Evolutionary conservation across 2,113 vertebrate genomes (phyloP).

Genomic region (Hemiscyllium ocellatum): DNA sequence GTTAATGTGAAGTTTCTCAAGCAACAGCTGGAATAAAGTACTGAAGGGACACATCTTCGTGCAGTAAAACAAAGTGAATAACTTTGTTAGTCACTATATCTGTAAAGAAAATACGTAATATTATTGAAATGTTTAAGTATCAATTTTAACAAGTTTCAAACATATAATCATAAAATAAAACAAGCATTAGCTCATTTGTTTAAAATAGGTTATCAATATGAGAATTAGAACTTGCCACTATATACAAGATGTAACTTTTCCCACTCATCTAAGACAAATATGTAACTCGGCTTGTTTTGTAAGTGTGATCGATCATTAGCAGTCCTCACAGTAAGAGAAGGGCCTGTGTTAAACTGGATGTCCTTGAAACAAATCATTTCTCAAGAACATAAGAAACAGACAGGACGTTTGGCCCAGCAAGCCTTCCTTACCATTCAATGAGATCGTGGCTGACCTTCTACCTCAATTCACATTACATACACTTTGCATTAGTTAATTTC

Average conservation of each 20-base stretch:
- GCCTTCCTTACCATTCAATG: no score
- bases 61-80: conserved; percentile 62
- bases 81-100: conserved; percentile 57
- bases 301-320: not conserved
- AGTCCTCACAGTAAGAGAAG: not conserved
- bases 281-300: not conserved
- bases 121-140: not conserved
- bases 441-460: no score
- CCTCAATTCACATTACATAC: no score
- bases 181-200: not conserved
- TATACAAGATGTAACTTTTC: not conserved
- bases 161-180: not conserved
- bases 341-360: not conserved
- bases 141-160: not conserved
- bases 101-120: conserved; percentile 43
- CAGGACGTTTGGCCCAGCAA: no score
- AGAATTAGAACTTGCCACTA: not conserved
- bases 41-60: conserved; percentile 66
- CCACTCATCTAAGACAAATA: no score
- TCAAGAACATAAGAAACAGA: no score
- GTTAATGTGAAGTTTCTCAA: conserved; percentile 43
- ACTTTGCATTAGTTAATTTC: no score
- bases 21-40: conserved; percentile 65
- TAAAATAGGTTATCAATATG: not conserved
- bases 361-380: not conserved